These are phyloP conservation scores for Geodia barretti DNA, from an alignment of 37 sponge, comb jelly and placozoan genomes.

Conservation along the genomic window DNA sequence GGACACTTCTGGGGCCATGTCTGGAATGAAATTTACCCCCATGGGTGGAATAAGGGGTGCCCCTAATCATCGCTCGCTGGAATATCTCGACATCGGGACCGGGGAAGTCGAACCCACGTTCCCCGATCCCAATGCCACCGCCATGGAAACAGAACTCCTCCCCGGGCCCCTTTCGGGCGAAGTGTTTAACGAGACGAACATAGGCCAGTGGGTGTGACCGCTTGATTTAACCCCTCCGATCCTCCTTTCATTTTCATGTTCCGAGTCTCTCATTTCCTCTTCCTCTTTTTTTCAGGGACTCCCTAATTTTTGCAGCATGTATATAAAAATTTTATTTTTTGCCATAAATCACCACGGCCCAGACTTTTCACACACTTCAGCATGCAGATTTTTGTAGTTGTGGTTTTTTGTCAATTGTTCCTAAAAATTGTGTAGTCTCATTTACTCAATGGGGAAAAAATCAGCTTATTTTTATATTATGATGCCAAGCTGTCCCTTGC, in stretches of 20 bases:
- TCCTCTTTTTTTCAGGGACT: too few species aligned
- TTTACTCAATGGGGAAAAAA: too few species aligned
- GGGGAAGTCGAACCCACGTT: not conserved
- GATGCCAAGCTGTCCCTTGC: too few species aligned
- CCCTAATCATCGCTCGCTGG: not conserved
- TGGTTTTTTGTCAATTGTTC: too few species aligned
- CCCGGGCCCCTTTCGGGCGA: not conserved
- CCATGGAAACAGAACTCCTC: not conserved
- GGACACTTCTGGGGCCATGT: constrained; percentile 19
- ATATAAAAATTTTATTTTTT: too few species aligned
- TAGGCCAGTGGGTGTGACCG: not conserved
- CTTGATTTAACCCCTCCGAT: not conserved
- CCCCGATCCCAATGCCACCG: not conserved
- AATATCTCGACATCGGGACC: not conserved
- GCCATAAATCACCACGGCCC: too few species aligned
- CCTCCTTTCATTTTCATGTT: not conserved
- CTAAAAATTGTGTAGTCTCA: too few species aligned
- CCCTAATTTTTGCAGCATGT: too few species aligned
- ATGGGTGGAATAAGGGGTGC: not conserved
- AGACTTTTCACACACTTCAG: too few species aligned
- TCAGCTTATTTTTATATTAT: too few species aligned
- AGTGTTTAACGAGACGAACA: not conserved
- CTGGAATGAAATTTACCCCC: not conserved
- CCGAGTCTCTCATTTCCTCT: too few species aligned
- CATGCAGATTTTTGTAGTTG: too few species aligned